Conservation (phyloP, 2,888 invertebrate species). For the Chrysomela aeneicollis region DNA sequence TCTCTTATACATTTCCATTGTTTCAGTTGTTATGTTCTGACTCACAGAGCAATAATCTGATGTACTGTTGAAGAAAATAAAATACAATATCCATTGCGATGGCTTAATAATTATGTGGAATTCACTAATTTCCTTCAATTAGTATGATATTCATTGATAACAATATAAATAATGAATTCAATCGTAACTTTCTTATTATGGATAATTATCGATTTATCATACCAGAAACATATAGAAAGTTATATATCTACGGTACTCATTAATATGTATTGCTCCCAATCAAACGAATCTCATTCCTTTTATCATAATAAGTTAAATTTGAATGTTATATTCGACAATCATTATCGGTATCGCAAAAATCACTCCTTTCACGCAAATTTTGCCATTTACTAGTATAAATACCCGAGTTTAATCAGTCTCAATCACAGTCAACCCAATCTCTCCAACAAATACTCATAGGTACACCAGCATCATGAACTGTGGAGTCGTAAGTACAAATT, state of each 20-base stretch:
- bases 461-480: constrained; percentile 46
- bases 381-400: constrained; percentile 32
- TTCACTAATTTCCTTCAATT: too few relatives aligned
- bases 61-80: too few relatives aligned
- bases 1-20: too few relatives aligned
- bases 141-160: too few relatives aligned
- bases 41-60: too few relatives aligned
- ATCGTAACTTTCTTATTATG: constrained; percentile 25
- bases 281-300: constrained; percentile 19
- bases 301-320: constrained; percentile 27
- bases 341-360: constrained; percentile 25
- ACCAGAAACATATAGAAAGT: constrained; percentile 28
- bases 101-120: too few relatives aligned
- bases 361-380: constrained; percentile 35
- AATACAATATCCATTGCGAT: too few relatives aligned
- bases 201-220: constrained; percentile 8
- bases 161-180: constrained; percentile 29
- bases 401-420: constrained; percentile 17
- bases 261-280: constrained; percentile 5
- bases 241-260: too few relatives aligned
- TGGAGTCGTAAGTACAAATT: constrained; percentile 48
- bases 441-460: constrained; percentile 39
- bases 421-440: constrained; percentile 33
- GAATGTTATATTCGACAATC: constrained; percentile 21
- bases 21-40: too few relatives aligned